Conservation (phyloP, 2,113 vertebrate genomes). For the Glareola pratincola region DNA sequence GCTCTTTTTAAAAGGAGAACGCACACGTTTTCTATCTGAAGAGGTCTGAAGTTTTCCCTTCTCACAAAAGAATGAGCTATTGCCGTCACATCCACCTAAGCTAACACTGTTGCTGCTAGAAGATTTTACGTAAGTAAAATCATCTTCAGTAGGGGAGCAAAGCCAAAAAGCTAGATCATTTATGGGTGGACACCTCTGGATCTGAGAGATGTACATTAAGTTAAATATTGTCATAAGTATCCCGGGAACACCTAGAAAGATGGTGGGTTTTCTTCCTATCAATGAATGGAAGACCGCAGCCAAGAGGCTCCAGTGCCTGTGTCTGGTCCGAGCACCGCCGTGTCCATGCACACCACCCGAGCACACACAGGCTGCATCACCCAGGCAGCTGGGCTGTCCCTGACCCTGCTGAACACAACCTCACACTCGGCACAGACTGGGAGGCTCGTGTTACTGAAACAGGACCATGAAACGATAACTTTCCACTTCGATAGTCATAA, state of each 20-base stretch:
- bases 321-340: neutral
- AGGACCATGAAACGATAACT: neutral
- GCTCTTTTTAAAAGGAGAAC: neutral
- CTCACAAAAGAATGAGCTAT: neutral
- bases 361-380: neutral
- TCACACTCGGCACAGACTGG: neutral
- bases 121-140: neutral
- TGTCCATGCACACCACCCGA: neutral
- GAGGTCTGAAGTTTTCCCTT: neutral
- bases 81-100: neutral
- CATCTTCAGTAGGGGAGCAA: neutral
- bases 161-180: neutral
- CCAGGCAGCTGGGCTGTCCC: neutral
- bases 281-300: neutral
- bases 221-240: fast-evolving
- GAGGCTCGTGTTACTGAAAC: neutral
- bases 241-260: neutral
- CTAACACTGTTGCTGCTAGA: neutral
- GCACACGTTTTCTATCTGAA: neutral
- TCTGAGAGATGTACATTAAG: neutral
- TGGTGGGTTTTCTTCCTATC: neutral
- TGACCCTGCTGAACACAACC: neutral
- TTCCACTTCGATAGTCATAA: fast-evolving
- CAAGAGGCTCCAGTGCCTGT: neutral
- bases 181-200: neutral